Base-by-base conservation (phyloP, 2,888 invertebrate species). In the Ernsta delagoae region DNA sequence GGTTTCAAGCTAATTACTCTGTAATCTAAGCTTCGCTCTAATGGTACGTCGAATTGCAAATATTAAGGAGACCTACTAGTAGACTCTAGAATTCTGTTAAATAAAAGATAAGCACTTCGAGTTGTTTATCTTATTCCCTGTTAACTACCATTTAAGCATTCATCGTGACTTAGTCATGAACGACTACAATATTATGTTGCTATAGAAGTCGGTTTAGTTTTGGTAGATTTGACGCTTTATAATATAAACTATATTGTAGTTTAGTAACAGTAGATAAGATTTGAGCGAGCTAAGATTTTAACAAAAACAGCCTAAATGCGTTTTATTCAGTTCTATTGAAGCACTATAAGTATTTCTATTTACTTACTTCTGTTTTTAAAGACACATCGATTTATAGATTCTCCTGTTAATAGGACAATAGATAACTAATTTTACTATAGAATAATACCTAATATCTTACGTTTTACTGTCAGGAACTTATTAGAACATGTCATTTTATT, bases 51-150 rank as follows among this genome's bases (percentile, higher is more conserved):
- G 71, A 70, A 72, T 72, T 69, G 71, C 64, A 65, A 69, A 75
- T 70, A 70, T 72, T 69, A 69, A 71, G 67, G 71, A 60, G 69
- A 70, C 68, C 63, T 43, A 53, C 59, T 50, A 56, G 67, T 48
- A n/a, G 57, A 70, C 70, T 73, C 68, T 70, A 70, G 68, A 74
- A 68, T 72, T 70, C 65, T 72, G 70, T 71, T 74, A 70, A 71
- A 72, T 74, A 72, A 75, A 75, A 70, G 71, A 73, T 74, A 72
- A 71, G 71, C 43, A 59, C 64, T 70, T 62, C 57, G 68, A 62
- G 65, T 71, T 56, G 73, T 75, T 74, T 70, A 74, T 72, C 70
- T 70, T 54, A 71, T 73, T 71, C 59, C n/a, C 70, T 61, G 64
- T 70, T 67, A 69, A 63, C 59, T 41, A 64, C 63, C 53, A 64